Evolutionary conservation across 2,113 vertebrate species (phyloP).

Genomic region (Epinephelus fuscoguttatus): DNA sequence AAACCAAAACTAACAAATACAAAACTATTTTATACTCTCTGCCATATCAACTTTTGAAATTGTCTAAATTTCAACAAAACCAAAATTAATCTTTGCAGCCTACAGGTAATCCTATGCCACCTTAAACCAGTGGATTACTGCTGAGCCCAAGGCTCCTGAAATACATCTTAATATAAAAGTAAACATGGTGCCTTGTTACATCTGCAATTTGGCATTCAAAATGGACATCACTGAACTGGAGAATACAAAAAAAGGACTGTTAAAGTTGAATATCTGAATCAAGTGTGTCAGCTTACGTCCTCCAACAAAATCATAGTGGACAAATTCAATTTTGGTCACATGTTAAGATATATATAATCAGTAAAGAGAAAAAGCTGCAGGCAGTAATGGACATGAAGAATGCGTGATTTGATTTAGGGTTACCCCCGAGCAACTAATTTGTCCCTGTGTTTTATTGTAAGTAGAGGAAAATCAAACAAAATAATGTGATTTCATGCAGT

Average conservation of each 20-base stretch:
- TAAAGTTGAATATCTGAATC: too few species aligned
- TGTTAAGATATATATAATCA: not conserved
- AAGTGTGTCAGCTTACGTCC: too few species aligned
- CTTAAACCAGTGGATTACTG: too few species aligned
- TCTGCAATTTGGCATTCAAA: too few species aligned
- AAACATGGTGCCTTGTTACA: too few species aligned
- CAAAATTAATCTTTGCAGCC: not conserved
- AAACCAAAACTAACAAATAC: not conserved
- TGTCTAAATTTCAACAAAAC: not conserved
- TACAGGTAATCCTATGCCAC: too few species aligned
- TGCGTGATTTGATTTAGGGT: not conserved
- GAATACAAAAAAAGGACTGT: too few species aligned
- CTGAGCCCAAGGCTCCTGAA: too few species aligned
- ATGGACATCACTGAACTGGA: too few species aligned
- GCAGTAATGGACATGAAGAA: not conserved
- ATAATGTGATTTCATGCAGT: not conserved
- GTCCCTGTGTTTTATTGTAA: not conserved
- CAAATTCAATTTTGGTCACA: too few species aligned
- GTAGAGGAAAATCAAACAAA: not conserved
- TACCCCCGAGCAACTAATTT: not conserved
- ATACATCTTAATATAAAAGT: too few species aligned
- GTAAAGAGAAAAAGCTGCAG: not conserved
- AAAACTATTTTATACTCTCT: not conserved
- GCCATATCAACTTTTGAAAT: not conserved
- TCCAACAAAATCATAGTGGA: too few species aligned